Evolutionary conservation across 2,113 vertebrate genomes (phyloP).

Genomic region (Oryzias melastigma): DNA sequence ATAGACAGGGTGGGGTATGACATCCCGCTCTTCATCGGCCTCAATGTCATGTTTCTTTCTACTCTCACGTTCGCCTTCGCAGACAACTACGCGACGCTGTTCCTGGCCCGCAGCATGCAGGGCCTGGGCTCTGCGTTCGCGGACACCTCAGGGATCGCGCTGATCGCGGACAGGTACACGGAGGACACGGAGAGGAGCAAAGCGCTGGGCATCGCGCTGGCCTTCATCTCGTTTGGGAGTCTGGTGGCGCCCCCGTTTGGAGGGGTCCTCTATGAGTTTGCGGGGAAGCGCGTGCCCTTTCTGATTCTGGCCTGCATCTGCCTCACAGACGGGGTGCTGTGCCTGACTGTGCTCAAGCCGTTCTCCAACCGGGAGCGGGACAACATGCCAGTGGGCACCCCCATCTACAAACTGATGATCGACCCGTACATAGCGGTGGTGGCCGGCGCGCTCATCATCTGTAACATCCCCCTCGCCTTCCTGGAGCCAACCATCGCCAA

Average conservation of each 20-base stretch:
- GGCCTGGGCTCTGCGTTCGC: constrained; percentile 96
- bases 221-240: constrained; percentile 98
- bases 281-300: constrained; percentile 86
- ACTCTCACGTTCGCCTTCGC: constrained; percentile 92
- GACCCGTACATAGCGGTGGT: constrained; percentile 96
- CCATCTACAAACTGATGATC: constrained; percentile 92
- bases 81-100: constrained; percentile 88
- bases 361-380: constrained; percentile 82
- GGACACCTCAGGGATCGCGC: constrained; percentile 93
- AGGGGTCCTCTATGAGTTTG: constrained; percentile 89
- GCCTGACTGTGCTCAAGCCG: constrained; percentile 86
- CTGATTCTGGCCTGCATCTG: constrained; percentile 88
- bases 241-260: constrained; percentile 95
- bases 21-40: constrained; percentile 90
- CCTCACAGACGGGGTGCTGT: constrained; percentile 84
- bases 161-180: constrained; percentile 90
- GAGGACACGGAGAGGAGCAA: constrained; percentile 89
- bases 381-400: constrained; percentile 92
- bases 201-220: constrained; percentile 91
- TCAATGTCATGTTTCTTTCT: constrained; percentile 91
- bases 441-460: constrained; percentile 90
- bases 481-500: constrained; percentile 95
- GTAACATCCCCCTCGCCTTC: constrained; percentile 96
- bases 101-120: constrained; percentile 92
- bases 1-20: constrained; percentile 96